Evolutionary conservation across 2,888 invertebrate species (phyloP), one percentile per base, ranked within the genome.

Genomic region (Acanthosoma haemorrhoidale): DNA sequence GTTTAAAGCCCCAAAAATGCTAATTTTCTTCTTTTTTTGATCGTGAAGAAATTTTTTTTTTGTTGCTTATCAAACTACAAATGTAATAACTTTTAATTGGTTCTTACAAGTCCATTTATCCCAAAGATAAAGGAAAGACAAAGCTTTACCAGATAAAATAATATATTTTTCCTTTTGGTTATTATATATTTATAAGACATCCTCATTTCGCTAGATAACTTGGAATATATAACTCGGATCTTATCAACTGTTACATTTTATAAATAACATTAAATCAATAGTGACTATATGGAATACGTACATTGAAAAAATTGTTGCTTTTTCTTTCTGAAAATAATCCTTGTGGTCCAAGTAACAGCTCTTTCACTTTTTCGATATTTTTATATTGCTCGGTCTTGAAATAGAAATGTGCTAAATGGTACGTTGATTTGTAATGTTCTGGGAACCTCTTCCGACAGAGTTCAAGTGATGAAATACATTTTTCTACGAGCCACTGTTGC

Each of bases 351-450:
- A 92, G 78, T 77, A 92, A 82, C 1, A 92, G 81, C 77, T 90
- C 88, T 75, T 87, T 85, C 76, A 89, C 89, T 77, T 87, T 86
- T 69, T 83, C 84, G 29, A 88, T 83, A 77, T 90, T 86, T 77
- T 86, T 87, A 57, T 87, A 84, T 69, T 84, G 83, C 77, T 87
- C 87, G 63, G 87, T 88, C 76, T 88, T 86, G 78, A 89, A 89
- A 79, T 89, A 94, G 77, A 92, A 88, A 79, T 93, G 88, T 1
- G 93, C 90, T 64, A 96, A 81, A 74, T 95, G 86, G 80, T 94
- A 96, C 67, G 94, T 84, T 0, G 95, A 92, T 81, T 96, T 96
- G 79, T 95, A 96, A 80, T 96, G 94, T 76, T 93, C 92, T 0
- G 94, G 89, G 79, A 95, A 92, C 59, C 96, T 84, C 60, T 87